Evolutionary conservation across 2,888 invertebrate species (phyloP).

Genomic region (Drosophila cognata): DNA sequence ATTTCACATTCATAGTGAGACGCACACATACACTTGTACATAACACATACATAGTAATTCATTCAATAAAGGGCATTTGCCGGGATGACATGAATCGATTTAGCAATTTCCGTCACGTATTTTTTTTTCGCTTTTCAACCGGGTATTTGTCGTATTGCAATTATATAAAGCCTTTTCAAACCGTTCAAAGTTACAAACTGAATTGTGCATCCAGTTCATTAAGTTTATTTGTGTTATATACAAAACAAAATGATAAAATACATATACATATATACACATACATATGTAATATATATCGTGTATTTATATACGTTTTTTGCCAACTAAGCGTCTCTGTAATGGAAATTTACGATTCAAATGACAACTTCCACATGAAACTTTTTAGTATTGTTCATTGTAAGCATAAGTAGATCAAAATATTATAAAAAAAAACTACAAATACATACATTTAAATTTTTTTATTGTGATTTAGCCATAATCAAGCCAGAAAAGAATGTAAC

Average conservation of each 20-base stretch:
- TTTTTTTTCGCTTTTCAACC: constrained; percentile 36
- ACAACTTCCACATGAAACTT: constrained; percentile 33
- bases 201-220: constrained; percentile 15
- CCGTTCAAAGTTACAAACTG: constrained; percentile 5
- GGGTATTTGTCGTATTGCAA: constrained; percentile 26
- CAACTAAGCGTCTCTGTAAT: constrained; percentile 16
- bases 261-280: not conserved
- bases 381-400: constrained; percentile 38
- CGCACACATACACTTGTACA: not conserved
- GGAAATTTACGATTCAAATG: constrained; percentile 13
- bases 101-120: constrained; percentile 65
- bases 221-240: constrained; percentile 18
- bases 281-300: not conserved
- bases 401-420: constrained; percentile 9
- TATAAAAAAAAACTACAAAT: constrained; percentile 10
- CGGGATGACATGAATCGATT: constrained; percentile 60
- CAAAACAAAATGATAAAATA: not conserved
- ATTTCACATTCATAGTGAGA: constrained; percentile 3
- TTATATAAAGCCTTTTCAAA: constrained; percentile 23
- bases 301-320: constrained; percentile 19
- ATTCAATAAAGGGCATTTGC: constrained; percentile 20
- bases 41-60: constrained; percentile 9
- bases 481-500: constrained; percentile 23
- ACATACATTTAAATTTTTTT: constrained; percentile 23
- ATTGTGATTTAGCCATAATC: constrained; percentile 57